These are phyloP conservation scores for Equus quagga DNA, from an alignment of 2,113 vertebrate genomes.

Conservation along the genomic window DNA sequence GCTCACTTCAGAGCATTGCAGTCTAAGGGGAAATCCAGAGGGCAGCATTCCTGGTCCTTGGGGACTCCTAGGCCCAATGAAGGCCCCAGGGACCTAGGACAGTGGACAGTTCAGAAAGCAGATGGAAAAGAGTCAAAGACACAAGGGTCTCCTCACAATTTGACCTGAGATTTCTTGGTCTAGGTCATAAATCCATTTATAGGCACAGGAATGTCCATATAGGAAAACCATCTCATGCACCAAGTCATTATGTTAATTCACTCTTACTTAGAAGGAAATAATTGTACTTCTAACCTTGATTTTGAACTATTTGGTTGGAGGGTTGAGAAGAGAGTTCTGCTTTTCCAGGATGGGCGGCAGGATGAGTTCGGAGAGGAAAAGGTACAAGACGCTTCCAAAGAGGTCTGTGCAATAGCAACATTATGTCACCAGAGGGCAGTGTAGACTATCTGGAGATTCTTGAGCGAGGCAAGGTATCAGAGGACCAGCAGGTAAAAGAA, in stretches of 20 bases:
- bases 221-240: not conserved
- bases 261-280: not conserved
- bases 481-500: rapidly evolving
- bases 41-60: not conserved
- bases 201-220: not conserved
- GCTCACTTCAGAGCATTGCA: not conserved
- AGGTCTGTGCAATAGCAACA: not conserved
- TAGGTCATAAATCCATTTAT: not conserved
- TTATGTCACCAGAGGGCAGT: not conserved
- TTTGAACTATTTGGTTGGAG: not conserved
- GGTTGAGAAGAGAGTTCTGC: not conserved
- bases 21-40: not conserved
- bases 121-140: not conserved
- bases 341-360: not conserved
- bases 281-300: not conserved
- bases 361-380: not conserved
- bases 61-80: not conserved
- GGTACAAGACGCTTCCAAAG: not conserved
- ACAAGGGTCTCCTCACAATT: not conserved
- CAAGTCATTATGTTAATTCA: not conserved
- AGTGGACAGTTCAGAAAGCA: not conserved
- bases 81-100: not conserved
- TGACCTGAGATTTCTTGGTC: not conserved
- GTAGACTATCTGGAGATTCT: not conserved
- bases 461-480: rapidly evolving